Evolutionary conservation across 2,797 vertebrate species (phyloP).

Genomic region (Urophycis tenuis): DNA sequence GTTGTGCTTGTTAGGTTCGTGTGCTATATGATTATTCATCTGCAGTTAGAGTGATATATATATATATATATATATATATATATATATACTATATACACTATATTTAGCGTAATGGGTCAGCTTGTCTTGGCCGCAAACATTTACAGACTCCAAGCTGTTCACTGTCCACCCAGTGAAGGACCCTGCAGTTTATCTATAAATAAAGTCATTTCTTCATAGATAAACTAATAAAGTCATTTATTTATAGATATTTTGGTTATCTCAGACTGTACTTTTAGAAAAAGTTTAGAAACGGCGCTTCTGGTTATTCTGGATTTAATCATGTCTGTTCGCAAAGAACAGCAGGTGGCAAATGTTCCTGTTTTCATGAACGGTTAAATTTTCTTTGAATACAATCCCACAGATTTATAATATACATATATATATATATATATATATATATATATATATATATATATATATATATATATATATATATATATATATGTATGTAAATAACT

Average conservation of each 20-base stretch:
- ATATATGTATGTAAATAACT: too few relatives aligned
- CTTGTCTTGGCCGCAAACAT: conserved; percentile 12
- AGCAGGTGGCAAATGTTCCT: conserved; percentile 11
- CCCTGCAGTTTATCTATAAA: conserved; percentile 49
- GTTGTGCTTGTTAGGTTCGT: conserved; percentile 67
- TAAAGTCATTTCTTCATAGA: conserved; percentile 24
- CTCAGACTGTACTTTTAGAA: conserved; percentile 41
- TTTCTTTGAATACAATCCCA: conserved; percentile 5
- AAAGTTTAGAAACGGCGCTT: conserved; percentile 48
- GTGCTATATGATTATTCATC: conserved; percentile 53
- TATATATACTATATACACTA: background rate
- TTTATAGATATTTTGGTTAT: conserved; percentile 54
- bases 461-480: too few relatives aligned
- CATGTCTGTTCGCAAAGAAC: conserved; percentile 15
- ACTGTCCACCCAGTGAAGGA: conserved; percentile 39
- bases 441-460: too few relatives aligned
- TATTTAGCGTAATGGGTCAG: background rate
- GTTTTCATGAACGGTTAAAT: conserved; percentile 8
- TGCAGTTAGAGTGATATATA: conserved; percentile 29
- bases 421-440: too few relatives aligned
- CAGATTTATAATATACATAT: too few relatives aligned
- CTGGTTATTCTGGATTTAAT: conserved; percentile 20
- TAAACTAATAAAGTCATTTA: conserved; percentile 21
- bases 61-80: too few relatives aligned
- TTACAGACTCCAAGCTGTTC: conserved; percentile 43